Conservation (phyloP, 2,797 vertebrate species). For the Notolepis coatsorum region DNA sequence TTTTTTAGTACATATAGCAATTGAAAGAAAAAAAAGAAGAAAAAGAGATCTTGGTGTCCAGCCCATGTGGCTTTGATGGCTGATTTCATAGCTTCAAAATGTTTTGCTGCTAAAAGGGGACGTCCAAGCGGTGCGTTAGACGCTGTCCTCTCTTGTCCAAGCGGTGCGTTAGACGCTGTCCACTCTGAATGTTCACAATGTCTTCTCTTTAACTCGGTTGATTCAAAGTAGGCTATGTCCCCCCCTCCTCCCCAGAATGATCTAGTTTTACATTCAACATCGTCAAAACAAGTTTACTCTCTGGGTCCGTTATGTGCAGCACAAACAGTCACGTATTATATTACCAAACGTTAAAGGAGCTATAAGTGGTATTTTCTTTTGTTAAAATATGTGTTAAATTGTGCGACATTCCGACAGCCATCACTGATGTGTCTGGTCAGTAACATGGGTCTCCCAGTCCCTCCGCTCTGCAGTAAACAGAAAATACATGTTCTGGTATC, state of each 20-base stretch:
- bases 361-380: too few relatives aligned
- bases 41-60: constrained; percentile 30
- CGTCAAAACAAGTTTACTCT: background rate
- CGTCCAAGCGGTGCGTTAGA: constrained; percentile 66
- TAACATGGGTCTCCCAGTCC: too few relatives aligned
- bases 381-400: too few relatives aligned
- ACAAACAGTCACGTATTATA: constrained; percentile 2
- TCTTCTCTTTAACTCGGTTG: constrained; percentile 33
- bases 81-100: constrained; percentile 87
- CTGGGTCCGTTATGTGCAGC: constrained; percentile 1
- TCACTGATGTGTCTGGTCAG: too few relatives aligned
- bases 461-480: too few relatives aligned
- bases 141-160: constrained; percentile 55
- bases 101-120: constrained; percentile 86
- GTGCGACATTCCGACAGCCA: too few relatives aligned
- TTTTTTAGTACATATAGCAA: constrained; percentile 43
- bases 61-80: constrained; percentile 44
- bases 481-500: too few relatives aligned
- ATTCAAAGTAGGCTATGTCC: background rate
- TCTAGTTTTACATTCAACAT: constrained; percentile 2
- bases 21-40: constrained; percentile 28
- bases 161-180: constrained; percentile 51
- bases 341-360: background rate
- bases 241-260: too few relatives aligned
- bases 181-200: constrained; percentile 63